Evolutionary conservation across 2,888 invertebrate genomes (phyloP), one percentile per base, ranked within the genome.

Genomic region (Eupithecia abbreviata): DNA sequence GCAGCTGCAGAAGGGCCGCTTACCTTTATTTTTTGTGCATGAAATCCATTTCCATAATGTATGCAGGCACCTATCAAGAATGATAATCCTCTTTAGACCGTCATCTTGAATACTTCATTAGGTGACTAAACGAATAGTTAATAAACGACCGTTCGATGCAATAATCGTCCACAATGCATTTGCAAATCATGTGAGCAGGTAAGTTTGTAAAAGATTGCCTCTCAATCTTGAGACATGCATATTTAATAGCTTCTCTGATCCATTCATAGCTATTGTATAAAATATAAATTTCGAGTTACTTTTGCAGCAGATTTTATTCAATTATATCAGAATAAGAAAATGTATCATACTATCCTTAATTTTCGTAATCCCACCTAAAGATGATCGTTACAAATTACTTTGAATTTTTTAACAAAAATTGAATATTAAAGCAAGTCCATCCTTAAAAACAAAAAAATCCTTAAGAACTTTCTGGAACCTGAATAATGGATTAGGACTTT

Each of bases 21-120:
- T 55, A 15, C 55, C 55, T 42, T 30, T 66, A 30, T 30, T 65
- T 66, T 18, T 18, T 12, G 41, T 66, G 15, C 15, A 66, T 66
- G n/a, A n/a, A 66, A 13, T 41, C 12, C 65, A 65, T 13, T 13
- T 65, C 41, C 42, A 62, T 12, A 62, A 62, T 62, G 30, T 15
- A 42, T 7, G 66, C 41, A 66, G 42, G 66, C 66, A 66, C 30
- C 42, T 42, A 15, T 66, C 66, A 68, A 49, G 18, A 69, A 47
- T 69, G 69, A 69, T 47, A n/a, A 67, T 72, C 43, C 70, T 41
- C 12, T 30, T 72, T 82, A 82, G 82, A 77, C 81, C 73, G 85
- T 85, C 84, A 85, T 78, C 85, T 83, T 92, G 91, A 93, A 93
- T 93, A 91, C 92, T 93, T 93, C 92, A 94, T 94, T 92, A 94